Base-by-base conservation (phyloP, 2,797 vertebrate species). In the Falco naumanni region DNA sequence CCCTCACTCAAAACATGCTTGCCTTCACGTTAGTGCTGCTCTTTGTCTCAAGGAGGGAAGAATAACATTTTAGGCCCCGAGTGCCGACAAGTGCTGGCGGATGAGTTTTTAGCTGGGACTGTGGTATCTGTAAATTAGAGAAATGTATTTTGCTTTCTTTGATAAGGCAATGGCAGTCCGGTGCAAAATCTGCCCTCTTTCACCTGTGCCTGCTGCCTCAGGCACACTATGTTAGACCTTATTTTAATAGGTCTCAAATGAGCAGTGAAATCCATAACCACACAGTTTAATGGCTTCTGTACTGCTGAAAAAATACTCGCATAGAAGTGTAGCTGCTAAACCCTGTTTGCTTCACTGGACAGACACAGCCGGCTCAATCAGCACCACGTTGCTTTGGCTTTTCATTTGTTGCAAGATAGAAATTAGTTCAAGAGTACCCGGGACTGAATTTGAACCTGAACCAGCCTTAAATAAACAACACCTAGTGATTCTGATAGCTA, bases 191-290 rank as follows among this genome's bases (percentile, higher is more conserved):
- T 66, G 63, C 83, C 48, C 80, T 79, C 66, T 48, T 64, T 64
- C 59, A 72, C 88, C 92, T 50, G 77, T 57, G 71, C 54, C 80
- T 78, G 51, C 88, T 91, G 78, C 89, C 87, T 72, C 54, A 65
- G 81, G 85, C 7, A 2, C 48, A 4, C 10, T 1, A 5, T 22
- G 50, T 26, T 84, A 83, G 29, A 74, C 56, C 69, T 93, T 81
- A 56, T 47, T 95, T 93, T 68, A 87, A 90, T 22, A 70, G 83
- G 75, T 76, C 87, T 89, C 84, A 25, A 65, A 65, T 13, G 89
- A 93, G 94, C 8, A 6, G 48, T 61, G 51, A 94, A 77, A 75
- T 48, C 57, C 59, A 20, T 31, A 45, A 26, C 59, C n/a, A 7
- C 70, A 25, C 15, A 18, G 37, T 57, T 78, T 61, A 84, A 68